Conservation (phyloP, 2,888 invertebrate species). For the Chloromyia formosa region DNA sequence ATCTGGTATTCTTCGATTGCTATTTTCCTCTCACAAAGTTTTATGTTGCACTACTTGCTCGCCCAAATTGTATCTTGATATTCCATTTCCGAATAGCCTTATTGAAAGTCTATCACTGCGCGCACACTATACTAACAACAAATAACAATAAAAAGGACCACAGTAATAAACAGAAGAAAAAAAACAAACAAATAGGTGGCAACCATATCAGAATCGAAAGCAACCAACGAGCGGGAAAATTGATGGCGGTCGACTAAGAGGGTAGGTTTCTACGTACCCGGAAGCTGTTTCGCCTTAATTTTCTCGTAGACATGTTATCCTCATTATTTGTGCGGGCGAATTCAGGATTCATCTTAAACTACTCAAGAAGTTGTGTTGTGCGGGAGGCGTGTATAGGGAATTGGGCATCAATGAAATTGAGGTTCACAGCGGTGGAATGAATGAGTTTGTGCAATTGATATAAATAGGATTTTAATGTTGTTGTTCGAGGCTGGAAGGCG, state of each 20-base stretch:
- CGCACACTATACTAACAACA: background rate
- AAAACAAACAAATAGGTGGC: background rate
- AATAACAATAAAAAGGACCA: slow-evolving; percentile 9
- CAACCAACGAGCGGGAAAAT: background rate
- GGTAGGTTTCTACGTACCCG: background rate
- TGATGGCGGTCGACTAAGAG: background rate
- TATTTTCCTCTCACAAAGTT: too few species aligned
- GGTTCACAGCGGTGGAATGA: background rate
- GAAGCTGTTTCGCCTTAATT: background rate
- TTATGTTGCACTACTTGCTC: too few species aligned
- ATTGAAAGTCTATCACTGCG: too few species aligned
- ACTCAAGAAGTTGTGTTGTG: background rate
- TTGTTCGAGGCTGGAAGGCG: background rate
- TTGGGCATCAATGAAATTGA: background rate
- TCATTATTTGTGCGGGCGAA: background rate
- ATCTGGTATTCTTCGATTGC: too few species aligned
- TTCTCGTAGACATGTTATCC: background rate
- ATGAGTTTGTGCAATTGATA: slow-evolving; percentile 1
- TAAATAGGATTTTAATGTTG: slow-evolving; percentile 3
- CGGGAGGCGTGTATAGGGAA: background rate
- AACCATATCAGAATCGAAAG: background rate
- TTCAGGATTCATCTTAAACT: background rate
- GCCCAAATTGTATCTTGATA: too few species aligned
- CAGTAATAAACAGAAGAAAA: background rate
- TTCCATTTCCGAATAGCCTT: too few species aligned